A percentile compares a stretch with the other conserved stretches of the same genome.
Evolutionary conservation across 2,888 invertebrate genomes (phyloP).

Genomic region (Drepana falcataria): DNA sequence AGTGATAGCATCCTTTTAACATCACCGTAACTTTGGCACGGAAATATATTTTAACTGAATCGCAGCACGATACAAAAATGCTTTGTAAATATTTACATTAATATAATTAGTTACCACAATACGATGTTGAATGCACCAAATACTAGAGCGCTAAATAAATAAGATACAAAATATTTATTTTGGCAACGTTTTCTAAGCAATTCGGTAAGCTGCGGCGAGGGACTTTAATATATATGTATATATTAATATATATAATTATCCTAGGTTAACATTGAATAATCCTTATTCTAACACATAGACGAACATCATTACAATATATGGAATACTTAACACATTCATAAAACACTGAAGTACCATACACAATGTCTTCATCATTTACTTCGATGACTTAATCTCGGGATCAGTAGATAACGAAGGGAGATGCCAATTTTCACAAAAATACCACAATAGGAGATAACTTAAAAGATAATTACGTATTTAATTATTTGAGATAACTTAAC

Average conservation of each 20-base stretch:
- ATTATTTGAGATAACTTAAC: conserved; percentile 7
- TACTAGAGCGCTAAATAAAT: conserved; percentile 17
- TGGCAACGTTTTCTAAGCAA: conserved; percentile 35
- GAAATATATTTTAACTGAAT: conserved; percentile 36
- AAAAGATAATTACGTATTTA: not conserved
- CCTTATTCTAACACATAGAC: conserved; percentile 49
- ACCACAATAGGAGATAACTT: not conserved
- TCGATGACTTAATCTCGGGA: not conserved
- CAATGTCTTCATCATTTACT: conserved; percentile 42
- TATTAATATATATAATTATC: conserved; percentile 8
- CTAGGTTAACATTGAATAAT: conserved; percentile 30
- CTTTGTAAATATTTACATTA: conserved; percentile 19
- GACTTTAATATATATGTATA: conserved; percentile 5
- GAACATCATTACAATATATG: conserved; percentile 39
- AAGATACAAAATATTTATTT: conserved; percentile 33
- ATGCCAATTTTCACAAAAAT: not conserved
- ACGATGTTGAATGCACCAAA: conserved; percentile 1
- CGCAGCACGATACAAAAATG: conserved; percentile 13
- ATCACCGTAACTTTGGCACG: conserved; percentile 52
- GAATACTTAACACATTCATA: conserved; percentile 44
- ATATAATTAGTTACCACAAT: conserved; percentile 14
- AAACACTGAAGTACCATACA: conserved; percentile 35
- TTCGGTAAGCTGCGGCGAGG: not conserved
- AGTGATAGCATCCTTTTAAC: conserved; percentile 8
- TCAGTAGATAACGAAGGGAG: not conserved